A percentile compares a stretch with the other conserved stretches of the same genome.
These are phyloP conservation scores for Ancistrus triradiatus DNA, from an alignment of 2,113 vertebrate species.

Conservation along the genomic window DNA sequence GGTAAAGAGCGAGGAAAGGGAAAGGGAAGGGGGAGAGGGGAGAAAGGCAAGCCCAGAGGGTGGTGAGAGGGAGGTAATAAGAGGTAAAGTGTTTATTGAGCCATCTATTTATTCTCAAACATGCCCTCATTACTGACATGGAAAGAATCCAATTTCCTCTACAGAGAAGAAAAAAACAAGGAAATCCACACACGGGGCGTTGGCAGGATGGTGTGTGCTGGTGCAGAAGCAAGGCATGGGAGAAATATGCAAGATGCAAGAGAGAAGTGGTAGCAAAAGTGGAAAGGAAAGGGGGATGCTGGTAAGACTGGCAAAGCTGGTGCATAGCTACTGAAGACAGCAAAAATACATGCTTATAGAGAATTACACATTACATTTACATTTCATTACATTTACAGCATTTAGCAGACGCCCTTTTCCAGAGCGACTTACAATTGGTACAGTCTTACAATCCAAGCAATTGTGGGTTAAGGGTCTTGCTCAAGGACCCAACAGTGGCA, in stretches of 20 bases:
- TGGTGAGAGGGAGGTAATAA: conserved; percentile 68
- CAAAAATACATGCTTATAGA: no score
- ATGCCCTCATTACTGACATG: conserved; percentile 74
- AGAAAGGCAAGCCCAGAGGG: conserved; percentile 43
- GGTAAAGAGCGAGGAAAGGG: conserved; percentile 36
- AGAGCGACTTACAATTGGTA: no score
- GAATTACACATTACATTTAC: no score
- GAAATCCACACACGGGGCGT: conserved; percentile 12
- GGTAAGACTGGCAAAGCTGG: not conserved
- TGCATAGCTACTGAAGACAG: no score
- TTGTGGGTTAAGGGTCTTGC: no score
- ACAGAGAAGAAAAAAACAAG: conserved; percentile 51
- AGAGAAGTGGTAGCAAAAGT: not conserved
- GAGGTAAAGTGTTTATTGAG: conserved; percentile 77
- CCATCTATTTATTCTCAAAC: conserved; percentile 76
- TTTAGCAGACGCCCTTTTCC: no score
- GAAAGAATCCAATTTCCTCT: conserved; percentile 72
- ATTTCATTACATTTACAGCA: no score
- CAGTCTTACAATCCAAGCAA: no score
- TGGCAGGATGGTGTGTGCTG: conserved; percentile 15
- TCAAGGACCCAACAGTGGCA: no score
- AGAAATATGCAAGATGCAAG: not conserved
- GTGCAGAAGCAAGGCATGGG: conserved; percentile 7
- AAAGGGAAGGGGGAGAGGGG: conserved; percentile 24
- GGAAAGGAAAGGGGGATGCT: no score